A percentile compares a stretch with the other conserved stretches of the same genome.
Conservation (phyloP, 1,140 invertebrate genomes). For the Neodiprion lecontei region DNA sequence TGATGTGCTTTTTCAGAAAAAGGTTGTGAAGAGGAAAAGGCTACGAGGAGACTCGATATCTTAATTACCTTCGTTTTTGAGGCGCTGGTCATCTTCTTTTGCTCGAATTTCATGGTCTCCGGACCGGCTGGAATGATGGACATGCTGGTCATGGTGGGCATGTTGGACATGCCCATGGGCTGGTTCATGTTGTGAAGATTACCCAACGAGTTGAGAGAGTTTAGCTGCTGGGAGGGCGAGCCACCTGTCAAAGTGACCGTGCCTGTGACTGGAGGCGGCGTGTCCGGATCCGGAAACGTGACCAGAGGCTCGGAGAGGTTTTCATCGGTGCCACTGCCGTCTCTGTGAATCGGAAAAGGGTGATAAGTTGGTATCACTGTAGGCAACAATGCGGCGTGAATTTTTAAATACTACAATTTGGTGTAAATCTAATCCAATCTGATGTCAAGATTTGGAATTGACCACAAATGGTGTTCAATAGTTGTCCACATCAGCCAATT, state of each 20-base stretch:
- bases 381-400: too few relatives aligned
- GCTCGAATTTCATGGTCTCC: constrained; percentile 80
- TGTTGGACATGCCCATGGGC: constrained; percentile 46
- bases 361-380: too few relatives aligned
- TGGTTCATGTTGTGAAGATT: constrained; percentile 51
- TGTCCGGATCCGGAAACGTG: constrained; percentile 80
- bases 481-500: too few relatives aligned
- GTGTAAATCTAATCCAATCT: too few relatives aligned
- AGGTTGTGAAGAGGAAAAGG: too few relatives aligned
- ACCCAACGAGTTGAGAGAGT: constrained; percentile 57
- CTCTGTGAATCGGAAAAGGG: constrained; percentile 34
- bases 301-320: constrained; percentile 72
- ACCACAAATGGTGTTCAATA: too few relatives aligned
- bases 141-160: constrained; percentile 42
- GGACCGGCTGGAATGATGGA: constrained; percentile 53
- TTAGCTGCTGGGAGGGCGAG: constrained; percentile 54
- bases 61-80: constrained; percentile 74
- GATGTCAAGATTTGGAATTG: too few relatives aligned
- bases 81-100: constrained; percentile 78
- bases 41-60: too few relatives aligned
- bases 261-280: constrained; percentile 61
- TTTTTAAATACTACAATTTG: too few relatives aligned
- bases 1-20: too few relatives aligned
- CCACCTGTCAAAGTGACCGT: constrained; percentile 43
- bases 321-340: constrained; percentile 50